A percentile compares a stretch with the other conserved stretches of the same genome.
These are phyloP conservation scores for Cottus gobio DNA, from an alignment of 2,113 vertebrate species.

Conservation along the genomic window DNA sequence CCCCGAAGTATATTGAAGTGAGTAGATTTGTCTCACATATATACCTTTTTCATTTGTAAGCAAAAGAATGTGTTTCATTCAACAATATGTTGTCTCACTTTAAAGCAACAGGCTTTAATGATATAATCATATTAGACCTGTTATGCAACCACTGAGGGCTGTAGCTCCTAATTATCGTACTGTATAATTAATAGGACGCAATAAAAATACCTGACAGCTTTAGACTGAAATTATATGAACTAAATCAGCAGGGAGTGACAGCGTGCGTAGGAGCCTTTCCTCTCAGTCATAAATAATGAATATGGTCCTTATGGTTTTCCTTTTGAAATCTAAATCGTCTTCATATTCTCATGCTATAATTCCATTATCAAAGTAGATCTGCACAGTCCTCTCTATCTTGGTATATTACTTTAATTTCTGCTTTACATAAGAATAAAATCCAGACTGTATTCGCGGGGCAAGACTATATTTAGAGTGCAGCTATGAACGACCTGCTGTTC, in stretches of 20 bases:
- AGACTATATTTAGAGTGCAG: constrained; percentile 62
- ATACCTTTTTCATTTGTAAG: background rate
- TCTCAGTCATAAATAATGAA: background rate
- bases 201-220: background rate
- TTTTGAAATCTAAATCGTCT: constrained; percentile 1
- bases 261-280: background rate
- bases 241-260: background rate
- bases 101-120: background rate
- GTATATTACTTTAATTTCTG: constrained; percentile 40
- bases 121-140: background rate
- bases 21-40: background rate
- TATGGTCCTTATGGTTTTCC: background rate
- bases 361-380: constrained; percentile 10
- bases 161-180: background rate
- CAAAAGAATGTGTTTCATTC: background rate
- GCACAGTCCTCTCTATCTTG: background rate
- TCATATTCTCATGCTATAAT: constrained; percentile 9
- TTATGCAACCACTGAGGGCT: background rate
- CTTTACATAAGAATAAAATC: constrained; percentile 52
- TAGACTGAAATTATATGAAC: background rate
- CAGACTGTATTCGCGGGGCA: constrained; percentile 20
- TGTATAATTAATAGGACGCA: background rate
- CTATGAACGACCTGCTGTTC: constrained; percentile 33
- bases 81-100: background rate
- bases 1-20: background rate